Conservation (phyloP, 2,888 invertebrate species). For the Lasioglossum zephyrum region DNA sequence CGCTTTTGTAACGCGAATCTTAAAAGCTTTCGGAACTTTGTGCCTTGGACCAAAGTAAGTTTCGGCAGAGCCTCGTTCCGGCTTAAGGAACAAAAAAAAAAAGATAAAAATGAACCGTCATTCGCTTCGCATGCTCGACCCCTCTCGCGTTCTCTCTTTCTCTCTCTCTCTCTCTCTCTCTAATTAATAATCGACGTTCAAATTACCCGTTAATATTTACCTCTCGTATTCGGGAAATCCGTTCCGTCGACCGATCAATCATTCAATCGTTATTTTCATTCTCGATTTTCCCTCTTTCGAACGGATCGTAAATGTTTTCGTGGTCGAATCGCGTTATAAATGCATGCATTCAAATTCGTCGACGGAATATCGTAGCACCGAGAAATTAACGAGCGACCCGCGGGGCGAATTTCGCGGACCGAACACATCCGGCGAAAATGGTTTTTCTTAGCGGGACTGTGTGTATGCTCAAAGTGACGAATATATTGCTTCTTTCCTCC, state of each 20-base stretch:
- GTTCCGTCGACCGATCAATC: neutral
- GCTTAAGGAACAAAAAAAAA: neutral
- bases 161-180: neutral
- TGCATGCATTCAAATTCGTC: neutral
- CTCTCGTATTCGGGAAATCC: neutral
- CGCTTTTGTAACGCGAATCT: constrained; percentile 46
- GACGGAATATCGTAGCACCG: constrained; percentile 12
- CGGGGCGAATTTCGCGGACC: constrained; percentile 40
- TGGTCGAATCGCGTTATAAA: neutral
- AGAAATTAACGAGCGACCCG: neutral
- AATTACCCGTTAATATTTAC: constrained; percentile 19
- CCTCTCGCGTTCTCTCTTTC: neutral
- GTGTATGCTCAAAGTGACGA: constrained; percentile 57
- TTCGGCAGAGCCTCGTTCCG: neutral
- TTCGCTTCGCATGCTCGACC: neutral
- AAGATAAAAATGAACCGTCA: neutral
- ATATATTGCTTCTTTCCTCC: constrained; percentile 72
- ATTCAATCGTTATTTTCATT: neutral
- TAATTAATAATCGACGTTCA: constrained; percentile 16
- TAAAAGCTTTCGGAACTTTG: constrained; percentile 33
- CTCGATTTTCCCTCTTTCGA: neutral
- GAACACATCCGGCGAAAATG: constrained; percentile 53
- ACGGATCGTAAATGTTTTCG: neutral
- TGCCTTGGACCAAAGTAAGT: constrained; percentile 14
- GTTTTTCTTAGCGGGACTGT: constrained; percentile 42